Conservation (phyloP, 2,888 invertebrate species). For the Trissoscelio sp. region DNA sequence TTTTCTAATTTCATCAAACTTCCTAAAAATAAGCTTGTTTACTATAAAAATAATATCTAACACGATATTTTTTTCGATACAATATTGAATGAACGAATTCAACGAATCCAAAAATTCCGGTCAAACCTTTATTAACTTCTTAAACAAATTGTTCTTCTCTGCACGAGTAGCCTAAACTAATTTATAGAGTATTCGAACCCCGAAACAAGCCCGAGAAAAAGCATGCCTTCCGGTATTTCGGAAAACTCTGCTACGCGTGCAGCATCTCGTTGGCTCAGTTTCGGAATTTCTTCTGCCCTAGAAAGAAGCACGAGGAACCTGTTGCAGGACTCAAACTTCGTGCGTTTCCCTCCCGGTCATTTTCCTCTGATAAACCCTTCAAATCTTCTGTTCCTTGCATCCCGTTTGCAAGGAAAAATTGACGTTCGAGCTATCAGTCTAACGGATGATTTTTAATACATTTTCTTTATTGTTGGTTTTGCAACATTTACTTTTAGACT, state of each 20-base stretch:
- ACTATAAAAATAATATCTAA: constrained; percentile 20
- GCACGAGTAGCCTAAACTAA: constrained; percentile 32
- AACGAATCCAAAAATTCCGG: neutral
- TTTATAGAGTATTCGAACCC: constrained; percentile 19
- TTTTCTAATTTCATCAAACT: too few species aligned
- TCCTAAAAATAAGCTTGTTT: too few species aligned
- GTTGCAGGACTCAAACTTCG: constrained; percentile 45
- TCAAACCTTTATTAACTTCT: constrained; percentile 22
- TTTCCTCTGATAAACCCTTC: constrained; percentile 41
- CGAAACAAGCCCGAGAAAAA: constrained; percentile 25
- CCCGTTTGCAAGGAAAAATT: constrained; percentile 26
- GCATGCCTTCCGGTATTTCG: constrained; percentile 22
- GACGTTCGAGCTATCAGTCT: constrained; percentile 52
- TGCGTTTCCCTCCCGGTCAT: constrained; percentile 38
- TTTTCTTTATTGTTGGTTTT: neutral
- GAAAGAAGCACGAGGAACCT: constrained; percentile 56
- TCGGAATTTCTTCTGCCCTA: constrained; percentile 36
- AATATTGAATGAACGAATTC: neutral
- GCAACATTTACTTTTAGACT: constrained; percentile 41
- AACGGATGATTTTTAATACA: constrained; percentile 17
- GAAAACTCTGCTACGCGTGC: constrained; percentile 46
- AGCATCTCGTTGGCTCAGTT: constrained; percentile 37
- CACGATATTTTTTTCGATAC: constrained; percentile 9
- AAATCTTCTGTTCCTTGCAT: constrained; percentile 9
- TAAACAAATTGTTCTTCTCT: constrained; percentile 33